A percentile compares a stretch with the other conserved stretches of the same genome.
Evolutionary conservation across 2,888 invertebrate genomes (phyloP).

Genomic region (Drosophila percnosoma): DNA sequence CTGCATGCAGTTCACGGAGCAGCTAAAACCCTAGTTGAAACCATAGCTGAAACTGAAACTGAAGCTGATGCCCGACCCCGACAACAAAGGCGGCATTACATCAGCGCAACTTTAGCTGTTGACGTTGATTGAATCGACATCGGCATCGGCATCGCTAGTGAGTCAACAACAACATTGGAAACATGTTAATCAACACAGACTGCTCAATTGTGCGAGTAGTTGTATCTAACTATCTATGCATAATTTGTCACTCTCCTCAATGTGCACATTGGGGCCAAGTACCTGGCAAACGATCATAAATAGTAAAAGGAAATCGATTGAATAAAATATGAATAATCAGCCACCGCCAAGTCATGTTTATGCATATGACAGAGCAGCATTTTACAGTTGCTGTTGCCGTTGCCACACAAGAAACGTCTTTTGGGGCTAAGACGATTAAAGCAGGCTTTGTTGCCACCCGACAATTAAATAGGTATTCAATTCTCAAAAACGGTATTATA

Average conservation of each 20-base stretch:
- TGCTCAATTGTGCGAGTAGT: slow-evolving; percentile 1
- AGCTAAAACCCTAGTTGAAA: background rate
- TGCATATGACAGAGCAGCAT: slow-evolving; percentile 12
- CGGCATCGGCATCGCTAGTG: slow-evolving; percentile 25
- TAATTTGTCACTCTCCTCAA: slow-evolving; percentile 8
- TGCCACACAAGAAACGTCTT: slow-evolving; percentile 1
- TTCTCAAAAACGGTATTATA: background rate
- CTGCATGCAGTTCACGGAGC: slow-evolving; percentile 19
- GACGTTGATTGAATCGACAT: slow-evolving; percentile 59
- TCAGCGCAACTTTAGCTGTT: slow-evolving; percentile 53
- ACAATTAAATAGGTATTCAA: slow-evolving; percentile 21
- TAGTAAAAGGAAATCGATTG: slow-evolving; percentile 73
- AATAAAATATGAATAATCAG: slow-evolving; percentile 71
- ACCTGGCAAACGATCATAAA: slow-evolving; percentile 50
- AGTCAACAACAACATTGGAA: slow-evolving; percentile 42
- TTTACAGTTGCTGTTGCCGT: slow-evolving; percentile 27
- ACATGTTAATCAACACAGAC: slow-evolving; percentile 59
- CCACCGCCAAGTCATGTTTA: slow-evolving; percentile 28
- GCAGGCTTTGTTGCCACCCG: slow-evolving; percentile 21
- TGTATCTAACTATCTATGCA: slow-evolving; percentile 18
- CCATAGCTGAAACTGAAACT: slow-evolving; percentile 5
- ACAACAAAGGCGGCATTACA: slow-evolving; percentile 72
- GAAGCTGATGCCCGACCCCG: slow-evolving; percentile 54
- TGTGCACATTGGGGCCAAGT: slow-evolving; percentile 10
- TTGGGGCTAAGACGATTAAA: background rate